Evolutionary conservation across 1,140 invertebrate species (phyloP).

Genomic region (Potamilus streckersoni): DNA sequence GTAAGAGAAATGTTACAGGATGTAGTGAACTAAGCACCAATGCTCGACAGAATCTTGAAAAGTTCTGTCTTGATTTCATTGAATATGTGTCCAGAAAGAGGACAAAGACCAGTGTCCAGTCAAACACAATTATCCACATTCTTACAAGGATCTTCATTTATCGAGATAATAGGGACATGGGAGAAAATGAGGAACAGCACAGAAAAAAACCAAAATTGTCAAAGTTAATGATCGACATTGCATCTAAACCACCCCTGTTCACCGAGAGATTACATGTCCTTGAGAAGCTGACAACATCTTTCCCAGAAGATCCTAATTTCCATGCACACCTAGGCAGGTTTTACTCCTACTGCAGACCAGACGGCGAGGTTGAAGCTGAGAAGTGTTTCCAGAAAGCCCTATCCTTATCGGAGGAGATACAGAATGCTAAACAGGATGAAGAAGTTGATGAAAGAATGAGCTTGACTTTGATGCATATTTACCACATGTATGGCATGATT

Average conservation of each 20-base stretch:
- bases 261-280: constrained; percentile 31
- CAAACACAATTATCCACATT: constrained; percentile 29
- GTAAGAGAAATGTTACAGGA: not conserved
- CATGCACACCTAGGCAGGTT: constrained; percentile 38
- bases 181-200: constrained; percentile 29
- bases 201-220: constrained; percentile 30
- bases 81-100: constrained; percentile 34
- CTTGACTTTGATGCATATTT: constrained; percentile 34
- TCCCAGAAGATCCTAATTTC: constrained; percentile 38
- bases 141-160: constrained; percentile 42
- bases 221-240: constrained; percentile 34
- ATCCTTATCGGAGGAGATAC: constrained; percentile 20
- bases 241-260: constrained; percentile 27
- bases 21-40: constrained; percentile 2
- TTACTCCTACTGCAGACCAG: constrained; percentile 35
- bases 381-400: constrained; percentile 35
- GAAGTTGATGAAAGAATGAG: constrained; percentile 30
- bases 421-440: constrained; percentile 11
- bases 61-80: constrained; percentile 35
- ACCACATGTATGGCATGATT: constrained; percentile 39
- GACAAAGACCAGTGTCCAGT: constrained; percentile 5
- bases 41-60: constrained; percentile 23
- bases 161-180: constrained; percentile 33
- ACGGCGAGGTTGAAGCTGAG: constrained; percentile 34
- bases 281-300: constrained; percentile 31